A percentile compares a stretch with the other conserved stretches of the same genome.
phyloP scores from a whole-genome alignment of 2,797 vertebrate species.

The Synanceia verrucosa region DNA sequence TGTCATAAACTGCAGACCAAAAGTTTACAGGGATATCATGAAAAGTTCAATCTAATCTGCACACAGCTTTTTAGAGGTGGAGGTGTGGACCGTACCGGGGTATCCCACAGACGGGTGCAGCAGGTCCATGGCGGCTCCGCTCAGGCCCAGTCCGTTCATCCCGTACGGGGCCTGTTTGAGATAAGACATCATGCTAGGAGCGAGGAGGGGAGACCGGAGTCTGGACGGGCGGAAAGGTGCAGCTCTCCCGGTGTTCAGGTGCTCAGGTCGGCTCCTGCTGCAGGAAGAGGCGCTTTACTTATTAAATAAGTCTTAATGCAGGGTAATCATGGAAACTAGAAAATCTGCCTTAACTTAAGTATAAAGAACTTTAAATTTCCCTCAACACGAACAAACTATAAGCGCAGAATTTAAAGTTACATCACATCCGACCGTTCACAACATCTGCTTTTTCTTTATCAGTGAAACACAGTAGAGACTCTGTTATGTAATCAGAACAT shows the following conservation, averaged over 20 bases:
- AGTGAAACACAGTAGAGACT: not conserved
- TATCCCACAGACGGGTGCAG: conserved; percentile 93
- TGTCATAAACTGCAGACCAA: not conserved
- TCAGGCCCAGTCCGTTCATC: conserved; percentile 93
- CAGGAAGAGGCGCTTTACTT: not conserved
- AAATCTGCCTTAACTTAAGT: too few relatives aligned
- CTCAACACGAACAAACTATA: too few relatives aligned
- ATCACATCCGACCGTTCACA: not conserved
- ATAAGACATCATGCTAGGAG: conserved; percentile 95
- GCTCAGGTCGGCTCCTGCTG: not conserved
- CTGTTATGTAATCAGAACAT: not conserved
- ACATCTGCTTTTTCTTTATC: not conserved
- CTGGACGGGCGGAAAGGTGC: conserved; percentile 18
- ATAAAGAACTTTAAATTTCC: too few relatives aligned
- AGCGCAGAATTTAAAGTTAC: too few relatives aligned
- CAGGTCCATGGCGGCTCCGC: conserved; percentile 91
- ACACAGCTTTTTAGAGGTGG: too few relatives aligned
- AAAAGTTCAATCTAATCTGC: not conserved
- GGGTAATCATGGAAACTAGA: too few relatives aligned
- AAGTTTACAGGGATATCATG: not conserved
- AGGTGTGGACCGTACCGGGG: conserved; percentile 83
- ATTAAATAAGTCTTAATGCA: not conserved
- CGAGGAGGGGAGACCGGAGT: conserved; percentile 50
- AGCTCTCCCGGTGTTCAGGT: conserved; percentile 30
- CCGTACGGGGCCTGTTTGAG: conserved; percentile 95